Base-by-base conservation (phyloP, 2,797 vertebrate genomes). In the Thalassophryne amazonica region DNA sequence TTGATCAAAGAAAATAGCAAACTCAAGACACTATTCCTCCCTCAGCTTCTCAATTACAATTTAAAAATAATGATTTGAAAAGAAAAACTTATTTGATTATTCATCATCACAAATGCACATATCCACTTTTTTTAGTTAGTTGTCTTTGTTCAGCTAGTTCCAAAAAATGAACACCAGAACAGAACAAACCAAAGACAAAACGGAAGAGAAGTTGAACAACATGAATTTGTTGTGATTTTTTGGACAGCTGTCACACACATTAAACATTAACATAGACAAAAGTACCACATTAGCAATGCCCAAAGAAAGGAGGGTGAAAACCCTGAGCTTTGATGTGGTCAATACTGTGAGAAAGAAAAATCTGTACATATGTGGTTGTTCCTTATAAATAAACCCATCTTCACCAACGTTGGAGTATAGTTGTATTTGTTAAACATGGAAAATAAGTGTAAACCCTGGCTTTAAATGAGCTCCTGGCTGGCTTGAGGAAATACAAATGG, bases 61-160 rank as follows among this genome's bases (percentile, higher is more conserved):
- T n/a, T n/a, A n/a, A n/a, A n/a, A n/a, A n/a, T n/a, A n/a, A n/a
- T n/a, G n/a, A n/a, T n/a, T n/a, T n/a, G n/a, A n/a, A n/a, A n/a
- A n/a, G n/a, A n/a, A n/a, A n/a, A n/a, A n/a, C n/a, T n/a, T n/a
- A n/a, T n/a, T n/a, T n/a, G n/a, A n/a, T n/a, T n/a, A n/a, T n/a
- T n/a, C n/a, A n/a, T n/a, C n/a, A n/a, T n/a, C n/a, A n/a, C n/a
- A n/a, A n/a, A n/a, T n/a, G n/a, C 31, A 25, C 6, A 2, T 5
- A 49, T 35, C 20, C 9, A 22, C 10, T 13, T 60, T 37, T 31
- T 17, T 33, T 35, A 39, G 48, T 16, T 14, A 58, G 53, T 66
- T 69, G 55, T 25, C 52, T 47, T 58, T 49, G 17, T 19, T n/a
- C n/a, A n/a, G 18, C 69, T 51, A 50, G 23, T 63, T 73, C 33